These are phyloP conservation scores for Didymodactylos carnosus DNA, from an alignment of 2,888 invertebrate genomes.

Conservation along the genomic window DNA sequence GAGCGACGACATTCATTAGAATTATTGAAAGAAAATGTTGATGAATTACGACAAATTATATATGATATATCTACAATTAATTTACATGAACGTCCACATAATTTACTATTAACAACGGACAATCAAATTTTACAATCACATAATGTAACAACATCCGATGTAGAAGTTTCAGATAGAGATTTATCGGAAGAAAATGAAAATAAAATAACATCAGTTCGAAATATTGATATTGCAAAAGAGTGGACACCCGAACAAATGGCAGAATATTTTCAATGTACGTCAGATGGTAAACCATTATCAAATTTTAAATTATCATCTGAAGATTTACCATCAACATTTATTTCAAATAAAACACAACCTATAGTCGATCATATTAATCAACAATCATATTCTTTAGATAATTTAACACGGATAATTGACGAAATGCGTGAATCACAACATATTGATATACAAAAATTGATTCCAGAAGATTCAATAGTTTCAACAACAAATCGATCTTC, in stretches of 20 bases:
- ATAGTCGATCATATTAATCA: background rate
- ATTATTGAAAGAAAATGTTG: background rate
- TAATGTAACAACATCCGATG: background rate
- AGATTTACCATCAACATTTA: too few relatives aligned
- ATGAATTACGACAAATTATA: background rate
- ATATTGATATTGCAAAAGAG: background rate
- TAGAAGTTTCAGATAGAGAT: background rate
- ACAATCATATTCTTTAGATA: too few relatives aligned
- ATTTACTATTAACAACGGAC: too few relatives aligned
- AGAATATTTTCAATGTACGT: background rate
- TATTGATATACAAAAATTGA: background rate
- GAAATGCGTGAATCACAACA: too few relatives aligned
- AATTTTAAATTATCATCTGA: too few relatives aligned
- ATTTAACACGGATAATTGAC: too few relatives aligned
- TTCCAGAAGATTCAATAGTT: background rate
- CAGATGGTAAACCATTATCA: background rate
- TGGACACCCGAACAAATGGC: background rate
- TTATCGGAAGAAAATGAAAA: background rate
- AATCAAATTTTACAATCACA: background rate
- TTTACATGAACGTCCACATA: too few relatives aligned
- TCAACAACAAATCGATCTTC: background rate
- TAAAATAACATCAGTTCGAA: background rate
- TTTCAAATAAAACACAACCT: background rate
- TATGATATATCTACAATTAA: background rate
- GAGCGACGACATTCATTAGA: background rate